Percentiles rank a stretch among this genome's conserved stretches.
These are phyloP conservation scores for Zootoca vivipara DNA, from an alignment of 2,113 vertebrate genomes.

Conservation along the genomic window DNA sequence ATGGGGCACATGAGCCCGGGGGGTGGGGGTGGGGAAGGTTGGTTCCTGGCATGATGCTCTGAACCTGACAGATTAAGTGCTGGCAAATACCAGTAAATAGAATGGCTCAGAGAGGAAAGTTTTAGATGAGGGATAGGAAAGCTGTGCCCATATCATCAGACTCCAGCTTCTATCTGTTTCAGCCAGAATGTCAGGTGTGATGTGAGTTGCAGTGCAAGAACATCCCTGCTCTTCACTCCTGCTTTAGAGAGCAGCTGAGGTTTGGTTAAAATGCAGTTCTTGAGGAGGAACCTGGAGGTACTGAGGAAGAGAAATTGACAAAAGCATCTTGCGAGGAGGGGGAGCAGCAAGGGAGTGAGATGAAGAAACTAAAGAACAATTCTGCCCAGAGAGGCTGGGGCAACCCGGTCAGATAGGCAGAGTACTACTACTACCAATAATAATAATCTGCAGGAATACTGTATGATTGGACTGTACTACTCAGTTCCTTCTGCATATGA, in stretches of 20 bases:
- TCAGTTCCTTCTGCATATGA: background rate
- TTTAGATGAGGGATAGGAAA: background rate
- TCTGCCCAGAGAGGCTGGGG: background rate
- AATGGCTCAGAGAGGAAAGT: background rate
- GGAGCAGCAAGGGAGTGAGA: background rate
- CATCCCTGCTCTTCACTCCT: too few species aligned
- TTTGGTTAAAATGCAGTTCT: background rate
- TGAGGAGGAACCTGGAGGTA: background rate
- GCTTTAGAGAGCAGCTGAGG: background rate
- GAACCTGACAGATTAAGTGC: background rate
- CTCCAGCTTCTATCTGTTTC: too few species aligned
- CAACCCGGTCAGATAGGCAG: too few species aligned
- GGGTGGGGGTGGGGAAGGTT: background rate
- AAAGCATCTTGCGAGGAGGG: background rate
- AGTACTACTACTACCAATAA: too few species aligned
- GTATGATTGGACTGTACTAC: background rate
- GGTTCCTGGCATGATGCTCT: background rate
- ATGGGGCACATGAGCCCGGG: background rate
- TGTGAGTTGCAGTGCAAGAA: too few species aligned
- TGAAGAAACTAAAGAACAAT: background rate
- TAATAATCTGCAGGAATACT: too few species aligned
- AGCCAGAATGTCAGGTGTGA: too few species aligned
- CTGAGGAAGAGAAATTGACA: background rate
- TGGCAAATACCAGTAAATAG: background rate
- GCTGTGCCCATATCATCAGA: too few species aligned